A percentile compares a stretch with the other conserved stretches of the same genome.
These are phyloP conservation scores for Scaptomyza reducta DNA, from an alignment of 2,888 invertebrate genomes.

Conservation along the genomic window DNA sequence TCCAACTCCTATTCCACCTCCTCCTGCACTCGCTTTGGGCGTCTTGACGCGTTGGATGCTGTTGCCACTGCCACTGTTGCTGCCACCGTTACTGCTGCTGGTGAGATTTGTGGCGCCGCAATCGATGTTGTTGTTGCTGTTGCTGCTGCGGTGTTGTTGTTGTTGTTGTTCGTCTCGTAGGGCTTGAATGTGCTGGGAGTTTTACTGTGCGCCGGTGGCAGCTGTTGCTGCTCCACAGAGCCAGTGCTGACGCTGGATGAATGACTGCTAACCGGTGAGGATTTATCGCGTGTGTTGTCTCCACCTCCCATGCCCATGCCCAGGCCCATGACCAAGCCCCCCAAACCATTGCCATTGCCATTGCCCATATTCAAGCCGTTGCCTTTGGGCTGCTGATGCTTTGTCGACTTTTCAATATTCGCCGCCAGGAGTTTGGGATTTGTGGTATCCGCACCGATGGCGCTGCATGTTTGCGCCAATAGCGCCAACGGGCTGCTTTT, in stretches of 20 bases:
- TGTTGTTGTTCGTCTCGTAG: conserved; percentile 89
- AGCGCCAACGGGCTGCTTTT: conserved; percentile 98
- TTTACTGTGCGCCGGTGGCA: conserved; percentile 80
- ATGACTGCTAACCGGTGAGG: conserved; percentile 85
- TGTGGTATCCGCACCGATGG: conserved; percentile 95
- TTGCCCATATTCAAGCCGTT: conserved; percentile 22
- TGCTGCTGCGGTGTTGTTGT: conserved; percentile 64
- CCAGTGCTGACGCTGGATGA: conserved; percentile 85
- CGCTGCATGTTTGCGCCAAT: conserved; percentile 98
- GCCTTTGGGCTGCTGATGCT: conserved; percentile 84
- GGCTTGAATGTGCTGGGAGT: conserved; percentile 88
- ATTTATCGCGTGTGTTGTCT: conserved; percentile 87
- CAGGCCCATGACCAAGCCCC: conserved; percentile 17
- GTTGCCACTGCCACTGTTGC: conserved; percentile 9
- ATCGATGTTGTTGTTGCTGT: conserved; percentile 62
- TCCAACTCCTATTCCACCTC: not conserved
- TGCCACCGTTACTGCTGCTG: conserved; percentile 33
- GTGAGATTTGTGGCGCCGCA: conserved; percentile 69
- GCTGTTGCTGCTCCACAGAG: conserved; percentile 81
- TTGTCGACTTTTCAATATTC: conserved; percentile 89
- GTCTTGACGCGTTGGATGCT: conserved; percentile 64
- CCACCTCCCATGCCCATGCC: conserved; percentile 32
- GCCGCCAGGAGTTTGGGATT: conserved; percentile 91
- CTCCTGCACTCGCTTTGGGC: conserved; percentile 50
- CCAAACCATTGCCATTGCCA: conserved; percentile 23